A percentile compares a stretch with the other conserved stretches of the same genome.
Evolutionary conservation across 2,113 vertebrate genomes (phyloP).

Genomic region (Heterotis niloticus): DNA sequence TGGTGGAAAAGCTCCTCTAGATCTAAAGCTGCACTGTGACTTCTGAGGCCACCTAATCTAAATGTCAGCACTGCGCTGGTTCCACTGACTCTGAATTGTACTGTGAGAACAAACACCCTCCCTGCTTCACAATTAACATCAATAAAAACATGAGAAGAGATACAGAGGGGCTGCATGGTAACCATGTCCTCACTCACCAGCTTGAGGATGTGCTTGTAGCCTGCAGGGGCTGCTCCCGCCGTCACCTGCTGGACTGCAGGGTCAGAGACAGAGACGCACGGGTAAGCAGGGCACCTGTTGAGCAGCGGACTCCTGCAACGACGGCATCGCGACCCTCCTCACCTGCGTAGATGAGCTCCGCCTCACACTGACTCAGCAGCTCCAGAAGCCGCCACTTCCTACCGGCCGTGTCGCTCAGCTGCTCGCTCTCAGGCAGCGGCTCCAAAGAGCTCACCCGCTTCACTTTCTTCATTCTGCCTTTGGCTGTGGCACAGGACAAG

Average conservation of each 20-base stretch:
- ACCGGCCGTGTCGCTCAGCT: conserved; percentile 58
- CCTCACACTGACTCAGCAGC: conserved; percentile 50
- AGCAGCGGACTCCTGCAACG: neutral
- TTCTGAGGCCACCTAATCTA: too few species aligned
- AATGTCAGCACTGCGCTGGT: too few species aligned
- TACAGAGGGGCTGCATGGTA: neutral
- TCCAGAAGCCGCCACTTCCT: conserved; percentile 61
- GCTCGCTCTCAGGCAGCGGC: conserved; percentile 54
- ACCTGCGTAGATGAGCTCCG: conserved; percentile 64
- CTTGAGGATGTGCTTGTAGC: conserved; percentile 58
- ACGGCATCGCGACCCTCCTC: neutral
- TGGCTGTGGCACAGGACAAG: neutral
- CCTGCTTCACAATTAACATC: neutral
- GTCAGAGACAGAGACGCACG: neutral
- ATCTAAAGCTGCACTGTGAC: too few species aligned
- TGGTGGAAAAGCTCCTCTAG: too few species aligned
- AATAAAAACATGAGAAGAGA: neutral
- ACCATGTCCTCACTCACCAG: conserved; percentile 57
- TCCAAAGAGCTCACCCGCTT: conserved; percentile 45
- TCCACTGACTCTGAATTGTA: too few species aligned
- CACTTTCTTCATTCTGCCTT: conserved; percentile 50
- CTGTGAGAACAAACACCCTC: neutral
- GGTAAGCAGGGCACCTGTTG: neutral
- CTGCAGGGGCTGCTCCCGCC: conserved; percentile 37
- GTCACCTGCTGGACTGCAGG: conserved; percentile 38